A percentile compares a stretch with the other conserved stretches of the same genome.
Evolutionary conservation across 53 echinoderm and acorn worm genomes (phyloP).

Genomic region (Temnopleurus reevesii): DNA sequence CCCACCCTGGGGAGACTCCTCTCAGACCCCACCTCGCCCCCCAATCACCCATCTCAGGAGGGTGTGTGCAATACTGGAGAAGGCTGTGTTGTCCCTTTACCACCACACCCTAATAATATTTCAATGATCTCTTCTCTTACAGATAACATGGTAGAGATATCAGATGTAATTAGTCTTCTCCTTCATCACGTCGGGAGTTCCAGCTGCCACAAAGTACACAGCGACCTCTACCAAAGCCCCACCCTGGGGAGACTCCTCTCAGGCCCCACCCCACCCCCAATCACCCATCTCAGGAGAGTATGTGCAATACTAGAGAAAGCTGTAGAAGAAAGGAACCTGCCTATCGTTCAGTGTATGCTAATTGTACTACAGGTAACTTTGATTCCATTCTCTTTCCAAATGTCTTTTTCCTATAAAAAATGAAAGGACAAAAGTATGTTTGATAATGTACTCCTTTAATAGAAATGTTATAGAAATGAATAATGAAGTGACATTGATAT

Average conservation of each 20-base stretch:
- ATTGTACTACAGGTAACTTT: constrained; percentile 74
- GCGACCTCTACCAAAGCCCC: constrained; percentile 55
- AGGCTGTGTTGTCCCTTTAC: too few species aligned
- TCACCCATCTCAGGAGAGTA: constrained; percentile 66
- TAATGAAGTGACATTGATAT: too few species aligned
- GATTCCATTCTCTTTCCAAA: neutral
- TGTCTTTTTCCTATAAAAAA: too few species aligned
- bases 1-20: constrained; percentile 66
- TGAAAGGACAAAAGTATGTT: too few species aligned
- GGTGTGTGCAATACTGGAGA: constrained; percentile 70
- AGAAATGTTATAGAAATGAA: too few species aligned
- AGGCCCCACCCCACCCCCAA: constrained; percentile 64
- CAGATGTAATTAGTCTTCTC: constrained; percentile 66
- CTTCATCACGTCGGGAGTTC: constrained; percentile 87
- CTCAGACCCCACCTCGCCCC: constrained; percentile 61
- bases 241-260: constrained; percentile 72
- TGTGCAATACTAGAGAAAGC: constrained; percentile 80
- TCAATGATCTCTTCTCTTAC: neutral
- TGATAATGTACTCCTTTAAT: too few species aligned
- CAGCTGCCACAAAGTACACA: constrained; percentile 82
- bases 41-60: constrained; percentile 59
- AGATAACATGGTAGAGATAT: constrained; percentile 47
- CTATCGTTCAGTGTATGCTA: constrained; percentile 80
- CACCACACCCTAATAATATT: too few species aligned
- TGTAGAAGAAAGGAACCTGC: constrained; percentile 58